Evolutionary conservation across 2,113 vertebrate genomes (phyloP).

Genomic region (Murina feae): DNA sequence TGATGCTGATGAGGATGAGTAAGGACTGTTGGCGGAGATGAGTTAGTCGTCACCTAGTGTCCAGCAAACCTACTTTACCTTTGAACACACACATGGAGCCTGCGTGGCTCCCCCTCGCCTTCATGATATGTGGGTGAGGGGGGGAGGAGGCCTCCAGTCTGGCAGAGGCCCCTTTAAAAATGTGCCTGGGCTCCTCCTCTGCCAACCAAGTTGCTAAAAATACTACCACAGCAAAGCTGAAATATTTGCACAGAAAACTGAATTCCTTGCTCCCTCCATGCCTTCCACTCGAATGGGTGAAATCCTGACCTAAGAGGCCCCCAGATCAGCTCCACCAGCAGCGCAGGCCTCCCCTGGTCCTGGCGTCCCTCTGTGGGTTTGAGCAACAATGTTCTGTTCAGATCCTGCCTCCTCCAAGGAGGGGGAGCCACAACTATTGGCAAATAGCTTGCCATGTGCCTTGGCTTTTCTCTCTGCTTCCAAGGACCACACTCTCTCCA

Average conservation of each 20-base stretch:
- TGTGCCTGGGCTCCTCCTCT: conserved; percentile 69
- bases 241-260: conserved; percentile 75
- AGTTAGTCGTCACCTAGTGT: neutral
- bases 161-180: conserved; percentile 73
- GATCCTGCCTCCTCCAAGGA: conserved; percentile 22
- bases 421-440: conserved; percentile 34
- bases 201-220: conserved; percentile 75
- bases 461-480: conserved; percentile 26
- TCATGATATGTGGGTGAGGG: conserved; percentile 30
- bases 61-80: neutral
- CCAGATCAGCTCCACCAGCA: neutral
- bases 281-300: conserved; percentile 55
- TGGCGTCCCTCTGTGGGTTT: conserved; percentile 38
- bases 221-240: conserved; percentile 71
- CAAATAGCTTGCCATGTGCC: neutral
- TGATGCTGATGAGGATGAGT: rapidly evolving
- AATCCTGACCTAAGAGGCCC: conserved; percentile 70
- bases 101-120: neutral
- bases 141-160: conserved; percentile 56
- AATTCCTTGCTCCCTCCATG: conserved; percentile 62
- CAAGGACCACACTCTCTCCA: conserved; percentile 35
- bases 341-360: conserved; percentile 1
- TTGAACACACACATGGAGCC: neutral
- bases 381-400: conserved; percentile 37
- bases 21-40: neutral